Percentiles rank a stretch among this genome's conserved stretches.
phyloP scores from a whole-genome alignment of 2,888 invertebrate species.

The Kuschelorhynchus macadamiae region DNA sequence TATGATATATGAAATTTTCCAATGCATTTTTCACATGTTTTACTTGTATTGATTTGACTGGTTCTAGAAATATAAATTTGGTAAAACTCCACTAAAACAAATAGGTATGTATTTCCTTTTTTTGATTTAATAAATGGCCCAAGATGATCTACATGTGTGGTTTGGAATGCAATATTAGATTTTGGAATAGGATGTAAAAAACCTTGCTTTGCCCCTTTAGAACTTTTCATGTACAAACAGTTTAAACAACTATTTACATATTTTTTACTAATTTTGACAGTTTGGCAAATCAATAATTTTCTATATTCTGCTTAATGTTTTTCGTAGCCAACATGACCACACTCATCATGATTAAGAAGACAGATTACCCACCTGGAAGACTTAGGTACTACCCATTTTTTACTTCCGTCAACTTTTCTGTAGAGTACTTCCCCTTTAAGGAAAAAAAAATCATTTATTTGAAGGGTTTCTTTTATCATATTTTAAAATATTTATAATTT shows the following conservation, averaged over 20 bases:
- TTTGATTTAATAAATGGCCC: slow-evolving; percentile 7
- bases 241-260: no score
- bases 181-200: slow-evolving; percentile 13
- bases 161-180: neutral
- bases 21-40: neutral
- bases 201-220: neutral
- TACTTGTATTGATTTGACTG: neutral
- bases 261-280: no score
- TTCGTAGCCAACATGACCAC: no score
- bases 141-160: slow-evolving; percentile 12
- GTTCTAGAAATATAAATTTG: slow-evolving; percentile 6
- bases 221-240: no score
- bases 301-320: no score
- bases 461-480: neutral
- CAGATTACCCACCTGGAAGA: no score
- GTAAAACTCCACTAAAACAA: slow-evolving; percentile 20
- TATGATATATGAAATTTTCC: neutral
- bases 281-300: slow-evolving; percentile 9
- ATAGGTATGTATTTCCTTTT: slow-evolving; percentile 7
- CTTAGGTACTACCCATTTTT: no score
- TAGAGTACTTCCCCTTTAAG: no score
- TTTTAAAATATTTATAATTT: neutral
- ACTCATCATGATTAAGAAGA: no score
- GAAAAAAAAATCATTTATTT: neutral
- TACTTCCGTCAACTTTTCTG: no score